A percentile compares a stretch with the other conserved stretches of the same genome.
Conservation (phyloP, 2,888 invertebrate genomes). For the Apamea epomidion region DNA sequence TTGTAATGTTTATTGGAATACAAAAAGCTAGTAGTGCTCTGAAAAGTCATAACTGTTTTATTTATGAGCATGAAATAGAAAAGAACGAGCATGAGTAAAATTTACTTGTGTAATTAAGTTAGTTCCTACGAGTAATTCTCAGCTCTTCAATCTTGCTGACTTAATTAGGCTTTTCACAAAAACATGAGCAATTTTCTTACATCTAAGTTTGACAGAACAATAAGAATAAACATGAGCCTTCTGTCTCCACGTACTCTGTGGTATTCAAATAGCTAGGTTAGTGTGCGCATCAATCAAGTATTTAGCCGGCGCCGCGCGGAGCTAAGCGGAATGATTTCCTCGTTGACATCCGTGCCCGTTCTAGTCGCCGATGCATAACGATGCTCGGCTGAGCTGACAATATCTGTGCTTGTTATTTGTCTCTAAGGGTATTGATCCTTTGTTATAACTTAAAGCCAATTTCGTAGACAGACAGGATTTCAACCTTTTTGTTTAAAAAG, state of each 20-base stretch:
- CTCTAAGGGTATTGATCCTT: conserved; percentile 10
- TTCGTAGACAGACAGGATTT: not conserved
- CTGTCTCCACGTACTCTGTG: not conserved
- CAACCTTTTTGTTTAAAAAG: not conserved
- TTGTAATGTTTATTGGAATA: not conserved
- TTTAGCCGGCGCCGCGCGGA: conserved; percentile 56
- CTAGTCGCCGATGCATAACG: conserved; percentile 39
- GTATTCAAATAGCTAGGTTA: conserved; percentile 47
- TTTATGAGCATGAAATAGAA: not conserved
- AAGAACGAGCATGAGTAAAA: not conserved
- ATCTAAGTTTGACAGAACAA: not conserved
- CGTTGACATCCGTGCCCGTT: conserved; percentile 48
- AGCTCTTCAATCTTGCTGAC: not conserved
- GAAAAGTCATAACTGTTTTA: not conserved
- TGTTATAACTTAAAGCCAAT: not conserved
- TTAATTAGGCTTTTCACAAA: not conserved
- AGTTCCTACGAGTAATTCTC: not conserved
- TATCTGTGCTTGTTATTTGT: conserved; percentile 28
- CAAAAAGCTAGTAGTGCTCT: not conserved
- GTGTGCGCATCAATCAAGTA: conserved; percentile 67
- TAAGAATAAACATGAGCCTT: conserved; percentile 2
- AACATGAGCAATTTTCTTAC: not conserved
- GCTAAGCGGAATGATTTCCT: conserved; percentile 68
- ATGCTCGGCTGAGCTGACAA: conserved; percentile 26
- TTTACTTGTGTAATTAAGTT: not conserved